These are phyloP conservation scores for Ictalurus punctatus DNA, from an alignment of 2,113 vertebrate genomes.

Conservation along the genomic window DNA sequence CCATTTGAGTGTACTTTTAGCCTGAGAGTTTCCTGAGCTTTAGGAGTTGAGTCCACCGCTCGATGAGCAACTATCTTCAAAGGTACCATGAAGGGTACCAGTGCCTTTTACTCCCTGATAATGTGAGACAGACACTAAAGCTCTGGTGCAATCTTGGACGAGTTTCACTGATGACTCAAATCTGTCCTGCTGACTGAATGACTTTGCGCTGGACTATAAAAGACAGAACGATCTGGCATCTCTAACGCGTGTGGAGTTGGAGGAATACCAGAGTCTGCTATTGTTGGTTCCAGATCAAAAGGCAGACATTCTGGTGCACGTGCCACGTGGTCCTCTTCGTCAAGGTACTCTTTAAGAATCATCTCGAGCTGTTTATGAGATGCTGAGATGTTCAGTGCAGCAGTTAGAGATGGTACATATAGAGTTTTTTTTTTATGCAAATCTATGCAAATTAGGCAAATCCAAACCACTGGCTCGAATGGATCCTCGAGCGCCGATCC, in stretches of 20 bases:
- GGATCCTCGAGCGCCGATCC: not conserved
- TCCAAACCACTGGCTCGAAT: not conserved
- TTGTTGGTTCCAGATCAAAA: not conserved
- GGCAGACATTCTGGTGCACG: not conserved
- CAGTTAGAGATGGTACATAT: conserved; percentile 21
- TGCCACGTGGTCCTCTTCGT: not conserved
- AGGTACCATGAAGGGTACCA: not conserved
- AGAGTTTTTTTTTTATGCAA: not conserved
- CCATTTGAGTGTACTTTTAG: not conserved
- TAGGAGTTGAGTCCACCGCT: not conserved
- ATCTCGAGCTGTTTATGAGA: not conserved
- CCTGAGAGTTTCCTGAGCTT: not conserved
- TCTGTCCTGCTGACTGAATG: conserved; percentile 11
- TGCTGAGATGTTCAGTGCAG: conserved; percentile 17
- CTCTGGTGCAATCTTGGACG: not conserved
- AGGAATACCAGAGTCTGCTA: not conserved
- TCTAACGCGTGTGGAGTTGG: conserved; percentile 2
- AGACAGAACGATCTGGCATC: not conserved
- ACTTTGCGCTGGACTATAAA: conserved; percentile 19
- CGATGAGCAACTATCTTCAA: not conserved
- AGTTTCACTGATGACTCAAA: conserved; percentile 10
- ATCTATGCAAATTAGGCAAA: not conserved
- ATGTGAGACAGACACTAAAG: not conserved
- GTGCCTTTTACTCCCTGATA: not conserved
- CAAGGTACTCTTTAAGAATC: not conserved